Conservation (phyloP, 2,797 vertebrate species). For the Chlorospingus semifuscus region DNA sequence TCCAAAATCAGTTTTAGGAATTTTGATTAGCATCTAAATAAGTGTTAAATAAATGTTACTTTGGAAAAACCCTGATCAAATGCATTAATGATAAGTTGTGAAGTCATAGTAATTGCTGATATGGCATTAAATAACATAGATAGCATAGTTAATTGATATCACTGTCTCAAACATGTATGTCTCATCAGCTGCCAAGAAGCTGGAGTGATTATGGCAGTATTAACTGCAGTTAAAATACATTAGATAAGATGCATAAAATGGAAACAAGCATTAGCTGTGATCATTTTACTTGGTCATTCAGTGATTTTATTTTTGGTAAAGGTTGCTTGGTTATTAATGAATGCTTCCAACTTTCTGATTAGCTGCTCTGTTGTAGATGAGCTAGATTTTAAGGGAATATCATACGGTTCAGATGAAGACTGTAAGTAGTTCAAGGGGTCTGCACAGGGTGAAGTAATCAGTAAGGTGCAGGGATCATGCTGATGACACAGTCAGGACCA, state of each 20-base stretch:
- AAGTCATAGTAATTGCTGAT: conserved; percentile 70
- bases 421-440: background rate
- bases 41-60: conserved; percentile 73
- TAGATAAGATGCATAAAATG: conserved; percentile 23
- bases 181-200: conserved; percentile 55
- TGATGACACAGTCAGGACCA: background rate
- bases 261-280: conserved; percentile 32
- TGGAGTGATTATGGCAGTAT: conserved; percentile 5
- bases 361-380: conserved; percentile 15
- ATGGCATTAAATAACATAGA: conserved; percentile 34
- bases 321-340: conserved; percentile 38
- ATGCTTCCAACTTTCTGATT: conserved; percentile 52
- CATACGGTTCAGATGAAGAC: conserved; percentile 25
- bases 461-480: background rate
- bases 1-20: conserved; percentile 70
- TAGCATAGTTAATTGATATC: conserved; percentile 65
- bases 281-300: conserved; percentile 48
- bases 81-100: conserved; percentile 69
- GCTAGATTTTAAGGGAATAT: conserved; percentile 54
- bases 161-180: conserved; percentile 54
- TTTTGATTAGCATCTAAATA: conserved; percentile 76
- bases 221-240: conserved; percentile 19
- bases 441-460: background rate
- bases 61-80: conserved; percentile 59
- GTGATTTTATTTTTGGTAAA: conserved; percentile 34